phyloP scores from a whole-genome alignment of 2,797 vertebrate genomes.

The Chelon auratus region DNA sequence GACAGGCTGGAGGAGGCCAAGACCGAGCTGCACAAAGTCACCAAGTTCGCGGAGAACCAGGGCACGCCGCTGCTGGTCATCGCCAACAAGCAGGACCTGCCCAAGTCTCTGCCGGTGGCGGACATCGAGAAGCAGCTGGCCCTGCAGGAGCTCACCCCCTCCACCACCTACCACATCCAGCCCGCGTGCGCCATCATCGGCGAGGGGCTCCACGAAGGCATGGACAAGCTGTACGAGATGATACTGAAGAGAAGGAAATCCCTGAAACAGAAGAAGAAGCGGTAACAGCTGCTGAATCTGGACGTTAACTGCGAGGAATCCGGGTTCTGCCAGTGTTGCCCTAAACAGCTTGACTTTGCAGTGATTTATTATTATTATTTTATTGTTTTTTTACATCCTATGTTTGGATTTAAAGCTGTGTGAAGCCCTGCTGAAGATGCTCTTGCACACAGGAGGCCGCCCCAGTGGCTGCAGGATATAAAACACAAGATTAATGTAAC shows the following conservation, averaged over 20 bases:
- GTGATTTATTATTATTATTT: slow-evolving; percentile 25
- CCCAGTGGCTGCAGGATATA: slow-evolving; percentile 31
- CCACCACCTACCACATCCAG: slow-evolving; percentile 95
- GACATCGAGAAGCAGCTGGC: slow-evolving; percentile 97
- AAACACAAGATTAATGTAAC: slow-evolving; percentile 45
- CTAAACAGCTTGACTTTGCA: slow-evolving; percentile 64
- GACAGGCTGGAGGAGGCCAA: slow-evolving; percentile 96
- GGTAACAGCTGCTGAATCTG: slow-evolving; percentile 38
- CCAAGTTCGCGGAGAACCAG: slow-evolving; percentile 97
- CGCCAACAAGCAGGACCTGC: slow-evolving; percentile 98
- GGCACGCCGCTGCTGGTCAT: slow-evolving; percentile 97
- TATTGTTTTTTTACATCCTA: slow-evolving; percentile 18
- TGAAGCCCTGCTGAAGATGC: slow-evolving; percentile 52
- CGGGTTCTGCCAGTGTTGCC: slow-evolving; percentile 42
- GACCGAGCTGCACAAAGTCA: slow-evolving; percentile 97
- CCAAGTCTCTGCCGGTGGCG: slow-evolving; percentile 90
- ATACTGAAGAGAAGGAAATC: slow-evolving; percentile 94
- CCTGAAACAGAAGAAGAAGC: slow-evolving; percentile 95
- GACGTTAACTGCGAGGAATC: slow-evolving; percentile 15
- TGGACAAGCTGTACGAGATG: slow-evolving; percentile 98
- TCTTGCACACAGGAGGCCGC: slow-evolving; percentile 32
- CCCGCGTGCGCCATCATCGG: slow-evolving; percentile 98
- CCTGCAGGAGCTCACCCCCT: slow-evolving; percentile 92
- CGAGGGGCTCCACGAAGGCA: slow-evolving; percentile 96
- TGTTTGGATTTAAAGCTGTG: slow-evolving; percentile 59